Base-by-base conservation (phyloP, 2,797 vertebrate genomes). In the Myoxocephalus aenaeus region DNA sequence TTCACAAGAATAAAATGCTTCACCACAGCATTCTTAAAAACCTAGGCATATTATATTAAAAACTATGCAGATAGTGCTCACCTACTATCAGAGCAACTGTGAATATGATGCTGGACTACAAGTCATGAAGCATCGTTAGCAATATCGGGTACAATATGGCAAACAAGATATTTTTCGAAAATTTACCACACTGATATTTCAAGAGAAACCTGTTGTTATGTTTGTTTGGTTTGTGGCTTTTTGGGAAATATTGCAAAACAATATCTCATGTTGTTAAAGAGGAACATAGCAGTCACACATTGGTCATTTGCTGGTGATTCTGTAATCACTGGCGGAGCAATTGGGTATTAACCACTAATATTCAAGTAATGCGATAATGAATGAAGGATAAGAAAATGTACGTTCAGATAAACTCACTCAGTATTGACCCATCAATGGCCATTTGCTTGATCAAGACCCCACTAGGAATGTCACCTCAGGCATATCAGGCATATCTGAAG, bases 401-500 rank as follows among this genome's bases (percentile, higher is more conserved):
- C 22, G 29, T 57, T 29, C 11, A 34, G 25, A 38, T 34, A 1
- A 8, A n/a, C 73, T 67, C 15, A 20, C 27, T 22, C 7, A 67
- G 18, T 5, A 25, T 63, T 42, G 38, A 58, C 44, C 38, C 15
- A 48, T 27, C 4, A 25, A 75, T 7, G 22, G 0, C 11, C 25
- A 72, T 36, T 34, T 6, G n/a, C 13, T 59, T 53, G 29, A 64
- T 22, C 20, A 65, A 65, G 77, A 36, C 18, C 20, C 7, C 9
- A 46, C 7, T 10, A 34, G 10, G 9, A 38, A 25, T 27, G 57
- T 70, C 65, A 80, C 57, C 17, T 61, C 12, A 64, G 59, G 42
- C 51, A 65, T 27, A 51, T 68, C 25, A 42, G 32, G 20, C 65
- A 59, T 73, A 66, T 82, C 17, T 72, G 42, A 14, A 74, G 17